Base-by-base conservation (phyloP, 37 sponge, comb jelly and placozoan genomes). In the Lycopodina hypogea region DNA sequence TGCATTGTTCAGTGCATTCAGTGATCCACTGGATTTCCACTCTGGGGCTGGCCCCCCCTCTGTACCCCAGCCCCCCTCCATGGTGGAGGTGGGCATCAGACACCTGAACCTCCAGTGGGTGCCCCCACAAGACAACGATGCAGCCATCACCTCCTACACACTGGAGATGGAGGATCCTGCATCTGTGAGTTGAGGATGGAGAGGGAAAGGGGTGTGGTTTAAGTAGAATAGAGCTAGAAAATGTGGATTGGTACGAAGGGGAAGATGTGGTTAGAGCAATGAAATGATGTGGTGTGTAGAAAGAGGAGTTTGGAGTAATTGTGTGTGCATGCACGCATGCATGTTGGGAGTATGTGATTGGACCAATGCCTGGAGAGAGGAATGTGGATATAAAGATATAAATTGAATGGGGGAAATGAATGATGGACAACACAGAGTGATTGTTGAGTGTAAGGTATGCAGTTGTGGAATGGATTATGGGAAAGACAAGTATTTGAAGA, bases 81-180 rank as follows among this genome's bases (percentile, higher is more conserved):
- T 79, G 39, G 35, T 40, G 2, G 53, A 48, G 50, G 68, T 61
- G 11, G 56, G 68, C 37, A 48, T 78, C 15, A 34, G 30, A 58
- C 66, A 18, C 69, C 62, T 84, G 22, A 33, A 33, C 22, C 72
- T 84, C 8, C 52, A 63, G 53, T 86, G 86, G 81, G 23, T 63
- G 0, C 65, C 86, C 33, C 71, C 73, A 17, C 69, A 75, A 62
- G 70, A 50, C 36, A 69, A 74, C 42, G 86, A 69, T 6, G 52
- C 87, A 1, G 59, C 38, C 33, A 74, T 78, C 55, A 42, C 61
- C 6, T 67, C 68, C 26, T 90, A 81, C 60, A 77, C 60, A 15
- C 72, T 90, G 41, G 87, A 90, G 55, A 90, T 85, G 90, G 85
- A 90, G 28, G 82, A 85, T 58, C 74, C 68, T 36, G 74, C 65